Conservation (phyloP, 2,888 invertebrate genomes). For the Pristionchus mayeri region DNA sequence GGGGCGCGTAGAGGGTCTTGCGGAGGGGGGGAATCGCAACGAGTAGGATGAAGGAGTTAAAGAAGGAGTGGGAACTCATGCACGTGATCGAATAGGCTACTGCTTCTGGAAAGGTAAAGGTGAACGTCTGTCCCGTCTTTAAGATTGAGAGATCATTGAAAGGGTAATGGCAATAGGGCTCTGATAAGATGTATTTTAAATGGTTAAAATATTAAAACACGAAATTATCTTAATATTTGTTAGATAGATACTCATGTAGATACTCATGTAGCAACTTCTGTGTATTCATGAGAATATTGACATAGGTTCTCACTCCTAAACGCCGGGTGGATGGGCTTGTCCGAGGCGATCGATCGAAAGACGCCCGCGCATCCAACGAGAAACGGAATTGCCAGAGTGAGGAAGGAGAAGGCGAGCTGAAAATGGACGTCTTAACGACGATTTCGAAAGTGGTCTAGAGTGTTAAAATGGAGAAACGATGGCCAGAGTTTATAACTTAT, state of each 20-base stretch:
- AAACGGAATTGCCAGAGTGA: not conserved
- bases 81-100: not conserved
- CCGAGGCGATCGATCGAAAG: not conserved
- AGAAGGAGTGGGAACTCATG: conserved; percentile 33
- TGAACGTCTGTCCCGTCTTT: no score
- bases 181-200: no score
- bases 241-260: no score
- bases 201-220: no score
- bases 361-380: not conserved
- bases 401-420: not conserved
- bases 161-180: no score
- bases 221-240: no score
- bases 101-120: not conserved
- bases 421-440: not conserved
- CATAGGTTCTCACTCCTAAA: not conserved
- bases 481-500: no score
- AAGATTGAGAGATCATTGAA: no score
- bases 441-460: no score
- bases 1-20: not conserved
- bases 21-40: not conserved
- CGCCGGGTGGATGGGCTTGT: not conserved
- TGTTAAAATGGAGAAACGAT: no score
- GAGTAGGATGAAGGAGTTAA: not conserved
- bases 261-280: no score
- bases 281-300: no score